Evolutionary conservation across 2,113 vertebrate genomes (phyloP).

Genomic region (Rhinichthys klamathensis): DNA sequence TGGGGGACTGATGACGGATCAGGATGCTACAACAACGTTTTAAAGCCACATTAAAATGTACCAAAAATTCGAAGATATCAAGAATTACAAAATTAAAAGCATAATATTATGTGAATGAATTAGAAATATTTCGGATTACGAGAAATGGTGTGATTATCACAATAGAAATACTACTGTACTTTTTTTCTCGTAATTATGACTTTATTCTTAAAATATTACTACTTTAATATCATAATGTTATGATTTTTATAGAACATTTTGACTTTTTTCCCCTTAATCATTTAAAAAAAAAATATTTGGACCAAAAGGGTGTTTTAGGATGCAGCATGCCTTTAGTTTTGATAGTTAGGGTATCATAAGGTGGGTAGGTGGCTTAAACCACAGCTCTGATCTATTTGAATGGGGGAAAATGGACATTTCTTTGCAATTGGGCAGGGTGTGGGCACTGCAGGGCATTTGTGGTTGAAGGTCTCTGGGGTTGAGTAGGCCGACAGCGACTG

Average conservation of each 20-base stretch:
- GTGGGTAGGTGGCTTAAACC: background rate
- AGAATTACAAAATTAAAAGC: background rate
- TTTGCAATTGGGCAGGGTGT: constrained; percentile 36
- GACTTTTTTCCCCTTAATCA: background rate
- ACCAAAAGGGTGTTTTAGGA: background rate
- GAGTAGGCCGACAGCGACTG: background rate
- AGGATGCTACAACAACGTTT: background rate
- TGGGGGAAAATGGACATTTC: constrained; percentile 15
- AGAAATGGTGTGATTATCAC: background rate
- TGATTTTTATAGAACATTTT: background rate
- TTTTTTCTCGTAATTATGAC: background rate
- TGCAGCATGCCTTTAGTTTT: background rate
- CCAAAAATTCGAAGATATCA: background rate
- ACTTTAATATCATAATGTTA: no score
- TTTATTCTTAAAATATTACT: background rate
- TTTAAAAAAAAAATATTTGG: background rate
- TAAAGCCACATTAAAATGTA: background rate
- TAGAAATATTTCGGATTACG: background rate
- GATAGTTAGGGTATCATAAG: background rate
- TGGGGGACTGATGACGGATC: constrained; percentile 26
- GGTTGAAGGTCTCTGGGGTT: constrained; percentile 33
- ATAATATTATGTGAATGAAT: background rate
- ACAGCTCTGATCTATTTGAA: background rate
- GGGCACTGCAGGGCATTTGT: constrained; percentile 48
- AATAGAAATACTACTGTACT: background rate